Evolutionary conservation across 2,113 vertebrate genomes (phyloP).

Genomic region (Deroptyus accipitrinus): DNA sequence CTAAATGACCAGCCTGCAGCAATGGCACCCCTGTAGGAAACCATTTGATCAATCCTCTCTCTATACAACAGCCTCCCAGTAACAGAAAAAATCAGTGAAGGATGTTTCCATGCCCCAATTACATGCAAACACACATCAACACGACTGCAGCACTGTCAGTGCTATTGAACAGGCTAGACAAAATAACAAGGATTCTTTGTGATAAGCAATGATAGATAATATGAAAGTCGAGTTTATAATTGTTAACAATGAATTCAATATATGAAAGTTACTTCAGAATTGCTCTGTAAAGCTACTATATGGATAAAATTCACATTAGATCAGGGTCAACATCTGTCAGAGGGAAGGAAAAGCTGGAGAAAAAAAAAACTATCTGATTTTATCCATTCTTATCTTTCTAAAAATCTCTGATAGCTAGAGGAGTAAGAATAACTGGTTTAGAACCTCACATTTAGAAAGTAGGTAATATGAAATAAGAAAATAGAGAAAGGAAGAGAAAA

Average conservation of each 20-base stretch:
- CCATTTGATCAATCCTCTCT: background rate
- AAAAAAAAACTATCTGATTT: background rate
- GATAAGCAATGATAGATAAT: background rate
- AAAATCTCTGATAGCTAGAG: background rate
- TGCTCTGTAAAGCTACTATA: constrained; percentile 34
- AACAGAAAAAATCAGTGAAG: background rate
- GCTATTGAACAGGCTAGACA: background rate
- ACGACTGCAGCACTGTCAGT: background rate
- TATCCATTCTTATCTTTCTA: background rate
- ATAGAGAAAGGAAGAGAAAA: background rate
- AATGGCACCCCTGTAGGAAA: background rate
- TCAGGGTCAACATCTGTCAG: constrained; percentile 17
- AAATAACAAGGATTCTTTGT: background rate
- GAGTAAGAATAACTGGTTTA: constrained; percentile 18
- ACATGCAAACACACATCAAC: background rate
- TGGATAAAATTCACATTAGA: background rate
- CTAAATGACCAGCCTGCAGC: constrained; percentile 48
- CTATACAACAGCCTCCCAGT: background rate
- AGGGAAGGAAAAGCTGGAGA: background rate
- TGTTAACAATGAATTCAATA: constrained; percentile 51
- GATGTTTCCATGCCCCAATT: background rate
- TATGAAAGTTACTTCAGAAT: constrained; percentile 46
- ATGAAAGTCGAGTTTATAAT: constrained; percentile 34
- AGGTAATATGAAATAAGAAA: constrained; percentile 9
- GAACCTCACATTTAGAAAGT: background rate